Evolutionary conservation across 2,797 vertebrate species (phyloP), one percentile per base, ranked within the genome.

Genomic region (Chanos chanos): DNA sequence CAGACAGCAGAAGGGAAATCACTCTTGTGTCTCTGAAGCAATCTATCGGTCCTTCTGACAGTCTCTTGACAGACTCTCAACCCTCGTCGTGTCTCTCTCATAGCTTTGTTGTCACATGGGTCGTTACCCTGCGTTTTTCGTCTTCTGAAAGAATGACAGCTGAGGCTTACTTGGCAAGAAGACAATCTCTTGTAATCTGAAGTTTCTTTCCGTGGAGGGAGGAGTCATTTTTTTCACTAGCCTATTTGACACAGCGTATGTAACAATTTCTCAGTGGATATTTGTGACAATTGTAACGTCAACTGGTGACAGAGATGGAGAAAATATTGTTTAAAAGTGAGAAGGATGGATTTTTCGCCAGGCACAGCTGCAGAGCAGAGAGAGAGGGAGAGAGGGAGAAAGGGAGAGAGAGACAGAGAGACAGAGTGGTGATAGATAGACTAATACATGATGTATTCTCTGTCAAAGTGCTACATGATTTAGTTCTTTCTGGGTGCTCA

Each of bases 341-440:
- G 75, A 89, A 79, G 81, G 86, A 89, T 85, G 85, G 85, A 85
- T 89, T 89, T 87, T 78, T 82, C 80, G 74, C 69, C 82, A 65
- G 68, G 70, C 73, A 68, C 72, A 50, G 75, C 81, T 78, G 39
- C 76, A 76, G 85, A 77, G 80, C 77, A 81, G 82, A 81, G 71
- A 75, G 72, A 74, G 79, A 51, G 63, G n/a, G n/a, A n/a, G n/a
- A n/a, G n/a, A n/a, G n/a, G n/a, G n/a, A n/a, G n/a, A n/a, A n/a
- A n/a, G n/a, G n/a, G n/a, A n/a, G n/a, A n/a, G n/a, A n/a, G n/a
- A n/a, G n/a, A n/a, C n/a, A n/a, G n/a, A n/a, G n/a, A n/a, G n/a
- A n/a, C n/a, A n/a, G n/a, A n/a, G n/a, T n/a, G n/a, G n/a, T 89
- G 85, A 92, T 89, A 82, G 84, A 90, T 84, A 76, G 83, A 69